Evolutionary conservation across 92 coral and sea anemone genomes (phyloP), one percentile per base, ranked within the genome.

Genomic region (Porites lobata): DNA sequence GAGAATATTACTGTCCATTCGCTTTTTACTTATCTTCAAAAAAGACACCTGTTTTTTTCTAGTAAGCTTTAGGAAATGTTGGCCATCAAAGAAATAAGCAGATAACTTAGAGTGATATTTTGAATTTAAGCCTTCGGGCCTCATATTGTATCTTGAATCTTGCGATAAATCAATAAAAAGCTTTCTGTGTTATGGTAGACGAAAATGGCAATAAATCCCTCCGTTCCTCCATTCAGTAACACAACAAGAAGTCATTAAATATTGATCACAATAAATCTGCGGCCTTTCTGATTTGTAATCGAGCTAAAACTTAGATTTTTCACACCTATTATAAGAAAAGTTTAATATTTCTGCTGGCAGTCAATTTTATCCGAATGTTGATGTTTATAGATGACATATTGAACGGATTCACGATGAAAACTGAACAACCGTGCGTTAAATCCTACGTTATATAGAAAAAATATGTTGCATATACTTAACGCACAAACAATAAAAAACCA

Each of bases 191-290:
- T 17, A 59, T 57, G 38, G 38, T 77, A 68, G 52, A 57, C 52
- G 54, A 51, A 77, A 77, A 22, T 53, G 29, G 54, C n/a, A 62
- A 3, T 62, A 47, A 19, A 13, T 79, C 70, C 3, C 29, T 26
- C 51, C 14, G 65, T 43, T 43, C 12, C 2, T 8, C 11, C 19
- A 18, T 26, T n/a, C 29, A 65, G 58, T 79, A 1, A 29, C 72
- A 79, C 72, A 62, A 50, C 32, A 8, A 79, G 72, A 9, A 29
- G 29, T 65, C 58, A 79, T 79, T 79, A 79, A 79, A 79, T 63
- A 79, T 79, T 79, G 68, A 79, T 64, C 69, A 9, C 50, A 19
- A 43, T 43, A 62, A 38, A 47, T 50, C 13, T 20, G 59, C 19
- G 65, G 43, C 29, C 71, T 43, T 24, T 19, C 59, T 64, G 6